Base-by-base conservation (phyloP, 2,888 invertebrate species). In the Bursaphelenchus okinawaensis region DNA sequence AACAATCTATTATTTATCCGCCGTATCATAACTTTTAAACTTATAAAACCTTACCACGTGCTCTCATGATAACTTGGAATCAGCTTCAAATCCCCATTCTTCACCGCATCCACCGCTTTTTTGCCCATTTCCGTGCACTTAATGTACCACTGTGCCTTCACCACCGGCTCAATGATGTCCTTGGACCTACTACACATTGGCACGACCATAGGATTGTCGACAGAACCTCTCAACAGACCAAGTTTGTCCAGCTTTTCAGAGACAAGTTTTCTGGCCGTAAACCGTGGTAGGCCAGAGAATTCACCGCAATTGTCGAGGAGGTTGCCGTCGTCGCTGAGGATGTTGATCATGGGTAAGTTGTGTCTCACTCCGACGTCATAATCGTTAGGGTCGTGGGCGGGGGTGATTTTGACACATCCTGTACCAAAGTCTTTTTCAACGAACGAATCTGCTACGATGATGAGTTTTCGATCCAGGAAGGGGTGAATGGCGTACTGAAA, bases 371-470 rank as follows among this genome's bases (percentile, higher is more conserved):
- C 96, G 52, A 93, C 90, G 81, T 94, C 94, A 84, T 94, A 98
- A 86, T 99, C 98, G 81, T 91, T 92, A 31, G 89, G 90, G 84
- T 98, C 95, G 84, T 98, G 98, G 1, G 93, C 95, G 0, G 98
- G 96, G 0, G 96, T 96, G 68, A 99, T 92, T 86, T 99, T 99
- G 0, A 98, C 98, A 67, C 94, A 95, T 75, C 96, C 95, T 62
- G 95, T 96, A 78, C 98, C 98, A 83, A 96, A 99, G 68, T 88
- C 88, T 86, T 89, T 90, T 78, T 98, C 96, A 0, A 99, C 98
- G 83, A 91, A 94, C 0, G 90, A 89, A 83, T 99, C 98, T 55
- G 89, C 88, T 16, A 99, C 88, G 74, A 99, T 89, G 0, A 93
- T 93, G 72, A 99, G 84, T 68, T 87, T 87, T 63, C 93, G 88